A percentile compares a stretch with the other conserved stretches of the same genome.
phyloP scores from a whole-genome alignment of 2,113 vertebrate species.

The Alethe diademata region DNA sequence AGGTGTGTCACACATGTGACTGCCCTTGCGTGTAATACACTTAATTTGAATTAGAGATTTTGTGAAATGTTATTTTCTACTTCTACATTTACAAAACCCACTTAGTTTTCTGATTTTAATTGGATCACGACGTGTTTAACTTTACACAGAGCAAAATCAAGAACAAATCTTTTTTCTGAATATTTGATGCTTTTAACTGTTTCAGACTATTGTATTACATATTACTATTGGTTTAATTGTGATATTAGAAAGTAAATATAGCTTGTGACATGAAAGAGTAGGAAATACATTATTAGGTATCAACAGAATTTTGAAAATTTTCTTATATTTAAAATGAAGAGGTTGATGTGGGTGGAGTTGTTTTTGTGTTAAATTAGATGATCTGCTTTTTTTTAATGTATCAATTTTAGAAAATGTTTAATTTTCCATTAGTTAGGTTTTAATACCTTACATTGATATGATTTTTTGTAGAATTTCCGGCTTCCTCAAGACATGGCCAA shows the following conservation, averaged over 20 bases:
- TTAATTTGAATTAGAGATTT: neutral
- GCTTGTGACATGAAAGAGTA: neutral
- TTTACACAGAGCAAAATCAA: neutral
- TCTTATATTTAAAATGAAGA: neutral
- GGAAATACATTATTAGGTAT: neutral
- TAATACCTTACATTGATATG: neutral
- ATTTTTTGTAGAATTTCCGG: conserved; percentile 77
- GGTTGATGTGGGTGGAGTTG: neutral
- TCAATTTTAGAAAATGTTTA: neutral
- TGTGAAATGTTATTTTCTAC: neutral
- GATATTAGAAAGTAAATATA: neutral
- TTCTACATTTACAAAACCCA: neutral
- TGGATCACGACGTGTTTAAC: neutral
- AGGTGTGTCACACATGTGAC: neutral
- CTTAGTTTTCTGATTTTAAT: neutral
- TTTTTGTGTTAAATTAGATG: neutral
- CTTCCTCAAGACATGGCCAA: conserved; percentile 85
- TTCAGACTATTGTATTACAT: neutral
- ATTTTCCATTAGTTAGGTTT: neutral
- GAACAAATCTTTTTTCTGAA: neutral
- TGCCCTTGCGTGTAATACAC: neutral
- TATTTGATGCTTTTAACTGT: neutral
- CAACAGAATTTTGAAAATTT: neutral
- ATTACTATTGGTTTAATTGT: neutral
- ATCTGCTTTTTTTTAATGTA: neutral